These are phyloP conservation scores for Spodoptera litura DNA, from an alignment of 1,140 invertebrate genomes.

Conservation along the genomic window DNA sequence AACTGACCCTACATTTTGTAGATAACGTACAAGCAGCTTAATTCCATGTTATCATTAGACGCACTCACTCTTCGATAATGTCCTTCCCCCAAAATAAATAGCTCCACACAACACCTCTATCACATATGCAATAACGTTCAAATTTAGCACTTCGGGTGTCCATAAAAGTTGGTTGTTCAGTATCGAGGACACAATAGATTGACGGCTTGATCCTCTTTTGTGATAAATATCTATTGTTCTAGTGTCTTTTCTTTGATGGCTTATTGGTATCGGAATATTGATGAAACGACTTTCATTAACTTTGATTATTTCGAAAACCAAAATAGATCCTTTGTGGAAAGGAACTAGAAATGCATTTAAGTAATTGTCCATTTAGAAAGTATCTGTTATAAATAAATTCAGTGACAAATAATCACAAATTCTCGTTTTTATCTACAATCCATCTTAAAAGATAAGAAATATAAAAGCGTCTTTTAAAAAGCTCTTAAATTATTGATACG, in stretches of 20 bases:
- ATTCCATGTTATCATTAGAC: conserved; percentile 66
- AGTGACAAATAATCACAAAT: neutral
- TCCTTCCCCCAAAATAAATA: conserved; percentile 57
- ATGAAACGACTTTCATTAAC: conserved; percentile 27
- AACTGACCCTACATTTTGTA: conserved; percentile 58
- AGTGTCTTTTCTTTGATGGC: conserved; percentile 37
- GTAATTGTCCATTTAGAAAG: too few relatives aligned
- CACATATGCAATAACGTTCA: conserved; percentile 49
- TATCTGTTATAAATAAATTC: neutral
- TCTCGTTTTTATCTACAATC: conserved; percentile 1
- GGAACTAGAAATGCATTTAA: too few relatives aligned
- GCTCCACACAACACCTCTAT: conserved; percentile 34
- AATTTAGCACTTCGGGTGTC: conserved; percentile 35
- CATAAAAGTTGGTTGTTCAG: conserved; percentile 43
- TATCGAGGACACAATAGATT: conserved; percentile 62
- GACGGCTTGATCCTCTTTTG: conserved; percentile 57
- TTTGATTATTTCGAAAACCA: conserved; percentile 10
- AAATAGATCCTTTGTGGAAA: neutral
- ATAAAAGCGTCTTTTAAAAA: conserved; percentile 43
- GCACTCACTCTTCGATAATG: conserved; percentile 64
- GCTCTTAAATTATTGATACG: conserved; percentile 51
- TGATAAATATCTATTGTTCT: conserved; percentile 57
- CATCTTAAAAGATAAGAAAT: conserved; percentile 28
- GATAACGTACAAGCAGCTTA: conserved; percentile 62
- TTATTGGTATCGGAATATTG: conserved; percentile 20